Evolutionary conservation across 2,797 vertebrate species (phyloP).

Genomic region (Sternotherus odoratus): DNA sequence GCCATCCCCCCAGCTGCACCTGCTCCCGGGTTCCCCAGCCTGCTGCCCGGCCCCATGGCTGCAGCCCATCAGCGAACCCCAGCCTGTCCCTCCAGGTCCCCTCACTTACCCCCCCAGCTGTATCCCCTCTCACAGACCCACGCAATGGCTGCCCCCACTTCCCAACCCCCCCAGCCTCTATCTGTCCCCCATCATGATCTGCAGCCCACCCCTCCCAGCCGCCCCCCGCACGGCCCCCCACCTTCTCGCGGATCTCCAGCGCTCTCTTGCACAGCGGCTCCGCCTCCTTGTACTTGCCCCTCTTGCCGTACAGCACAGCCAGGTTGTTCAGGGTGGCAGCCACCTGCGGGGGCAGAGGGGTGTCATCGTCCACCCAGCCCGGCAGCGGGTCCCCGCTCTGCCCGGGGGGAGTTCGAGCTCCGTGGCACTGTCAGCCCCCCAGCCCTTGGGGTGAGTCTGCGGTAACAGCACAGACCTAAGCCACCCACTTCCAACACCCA

Average conservation of each 20-base stretch:
- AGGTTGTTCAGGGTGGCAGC: conserved; percentile 92
- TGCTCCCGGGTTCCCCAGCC: no score
- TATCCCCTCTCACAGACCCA: neutral
- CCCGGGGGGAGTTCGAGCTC: neutral
- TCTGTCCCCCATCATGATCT: neutral
- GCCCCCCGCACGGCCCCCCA: neutral
- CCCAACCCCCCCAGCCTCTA: no score
- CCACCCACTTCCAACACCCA: neutral
- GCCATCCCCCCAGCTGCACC: no score
- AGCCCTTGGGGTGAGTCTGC: no score
- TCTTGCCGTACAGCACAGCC: conserved; percentile 91
- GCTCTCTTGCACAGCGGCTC: conserved; percentile 92
- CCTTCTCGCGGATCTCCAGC: conserved; percentile 91
- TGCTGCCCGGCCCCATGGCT: neutral
- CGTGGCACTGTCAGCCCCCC: neutral
- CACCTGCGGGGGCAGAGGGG: conserved; percentile 77
- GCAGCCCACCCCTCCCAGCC: neutral
- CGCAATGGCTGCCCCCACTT: neutral
- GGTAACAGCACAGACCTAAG: neutral
- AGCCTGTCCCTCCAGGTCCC: no score
- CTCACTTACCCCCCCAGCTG: neutral
- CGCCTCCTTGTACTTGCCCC: conserved; percentile 92
- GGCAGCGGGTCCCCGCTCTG: neutral
- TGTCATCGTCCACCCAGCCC: no score
- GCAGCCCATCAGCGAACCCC: neutral